Evolutionary conservation across 30 jellyfish, hydroid and myxozoan species (phyloP).

Genomic region (Aurelia coerulea): DNA sequence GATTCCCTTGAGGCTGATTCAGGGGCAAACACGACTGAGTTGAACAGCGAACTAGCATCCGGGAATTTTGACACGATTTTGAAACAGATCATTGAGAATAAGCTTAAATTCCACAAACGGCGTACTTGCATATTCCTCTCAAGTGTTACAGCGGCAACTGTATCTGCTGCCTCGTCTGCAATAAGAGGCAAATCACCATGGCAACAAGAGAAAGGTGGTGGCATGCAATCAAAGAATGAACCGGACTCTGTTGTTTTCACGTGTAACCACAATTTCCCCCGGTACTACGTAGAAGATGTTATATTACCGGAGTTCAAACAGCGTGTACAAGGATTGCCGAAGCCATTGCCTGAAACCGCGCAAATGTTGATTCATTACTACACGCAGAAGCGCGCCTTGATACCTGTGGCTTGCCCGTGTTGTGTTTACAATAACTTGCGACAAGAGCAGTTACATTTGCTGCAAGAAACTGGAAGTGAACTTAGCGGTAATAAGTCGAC

Average conservation of each 20-base stretch:
- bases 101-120: constrained; percentile 59
- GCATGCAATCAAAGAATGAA: not conserved
- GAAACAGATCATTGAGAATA: constrained; percentile 80
- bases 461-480: constrained; percentile 83
- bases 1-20: constrained; percentile 1
- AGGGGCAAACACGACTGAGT: not conserved
- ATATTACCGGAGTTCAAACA: constrained; percentile 91
- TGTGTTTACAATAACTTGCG: constrained; percentile 92
- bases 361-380: constrained; percentile 57
- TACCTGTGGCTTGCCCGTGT: constrained; percentile 97
- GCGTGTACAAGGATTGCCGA: constrained; percentile 86
- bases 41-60: constrained; percentile 26
- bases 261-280: constrained; percentile 86
- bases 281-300: constrained; percentile 81
- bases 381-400: constrained; percentile 54
- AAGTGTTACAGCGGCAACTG: constrained; percentile 97
- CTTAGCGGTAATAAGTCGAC: constrained; percentile 76
- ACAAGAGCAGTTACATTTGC: constrained; percentile 84
- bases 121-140: constrained; percentile 77
- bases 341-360: constrained; percentile 82
- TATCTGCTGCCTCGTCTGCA: constrained; percentile 95
- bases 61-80: constrained; percentile 63
- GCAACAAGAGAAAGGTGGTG: constrained; percentile 2
- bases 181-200: constrained; percentile 55
- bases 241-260: constrained; percentile 89